A percentile compares a stretch with the other conserved stretches of the same genome.
These are phyloP conservation scores for Petaurus breviceps DNA, from an alignment of 2,113 vertebrate species.

Conservation along the genomic window DNA sequence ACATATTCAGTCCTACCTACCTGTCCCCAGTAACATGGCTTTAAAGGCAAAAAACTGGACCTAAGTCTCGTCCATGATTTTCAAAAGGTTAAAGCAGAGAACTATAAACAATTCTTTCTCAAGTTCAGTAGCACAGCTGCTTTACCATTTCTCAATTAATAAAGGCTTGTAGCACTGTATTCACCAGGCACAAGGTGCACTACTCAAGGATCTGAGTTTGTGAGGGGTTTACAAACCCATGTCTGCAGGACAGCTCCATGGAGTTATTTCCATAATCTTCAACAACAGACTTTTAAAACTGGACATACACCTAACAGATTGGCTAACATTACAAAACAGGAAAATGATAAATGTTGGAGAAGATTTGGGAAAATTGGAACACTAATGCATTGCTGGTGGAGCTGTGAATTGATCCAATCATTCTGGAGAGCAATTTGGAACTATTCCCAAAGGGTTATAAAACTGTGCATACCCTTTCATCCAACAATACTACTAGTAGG, in stretches of 20 bases:
- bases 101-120: neutral
- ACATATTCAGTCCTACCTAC: constrained; percentile 12
- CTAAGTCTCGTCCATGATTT: neutral
- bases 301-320: no score
- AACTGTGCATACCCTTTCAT: no score
- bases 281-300: constrained; percentile 31
- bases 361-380: no score
- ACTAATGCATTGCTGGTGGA: no score
- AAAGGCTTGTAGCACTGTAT: neutral
- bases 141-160: neutral
- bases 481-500: no score
- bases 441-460: no score
- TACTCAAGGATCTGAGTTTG: neutral
- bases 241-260: neutral
- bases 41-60: neutral
- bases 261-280: constrained; percentile 27
- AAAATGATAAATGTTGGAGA: no score
- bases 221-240: neutral
- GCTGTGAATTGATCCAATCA: no score
- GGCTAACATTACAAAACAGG: no score
- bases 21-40: neutral
- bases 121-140: neutral
- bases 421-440: no score
- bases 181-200: neutral
- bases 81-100: neutral